Percentiles rank a stretch among this genome's conserved stretches.
These are phyloP conservation scores for Dryobotodes eremita DNA, from an alignment of 2,888 invertebrate genomes.

Conservation along the genomic window DNA sequence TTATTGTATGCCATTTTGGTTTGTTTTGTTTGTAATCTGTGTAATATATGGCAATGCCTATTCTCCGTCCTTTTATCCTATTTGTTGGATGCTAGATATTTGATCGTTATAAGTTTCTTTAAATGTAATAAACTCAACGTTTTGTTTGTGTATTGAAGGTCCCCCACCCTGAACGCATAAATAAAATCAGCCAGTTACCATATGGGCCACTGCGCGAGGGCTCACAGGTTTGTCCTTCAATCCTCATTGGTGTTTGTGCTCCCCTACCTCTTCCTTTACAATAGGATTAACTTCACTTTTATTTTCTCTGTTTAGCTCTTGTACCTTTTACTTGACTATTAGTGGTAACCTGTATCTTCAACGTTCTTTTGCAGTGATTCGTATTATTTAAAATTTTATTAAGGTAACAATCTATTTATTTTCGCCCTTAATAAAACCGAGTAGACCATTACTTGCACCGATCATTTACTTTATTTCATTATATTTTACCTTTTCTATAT, in stretches of 20 bases:
- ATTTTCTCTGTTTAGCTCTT: constrained; percentile 75
- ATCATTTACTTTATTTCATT: constrained; percentile 77
- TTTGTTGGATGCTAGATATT: constrained; percentile 83
- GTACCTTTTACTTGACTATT: constrained; percentile 75
- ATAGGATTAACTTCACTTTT: constrained; percentile 76
- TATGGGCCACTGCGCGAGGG: constrained; percentile 93
- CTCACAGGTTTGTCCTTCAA: constrained; percentile 91
- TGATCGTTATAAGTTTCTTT: constrained; percentile 73
- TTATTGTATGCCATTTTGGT: constrained; percentile 73
- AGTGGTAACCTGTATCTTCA: constrained; percentile 67
- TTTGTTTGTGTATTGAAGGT: constrained; percentile 92
- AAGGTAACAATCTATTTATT: constrained; percentile 43
- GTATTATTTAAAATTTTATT: constrained; percentile 62
- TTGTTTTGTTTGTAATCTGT: constrained; percentile 72
- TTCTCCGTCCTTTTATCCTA: constrained; percentile 80
- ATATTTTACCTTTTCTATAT: constrained; percentile 69
- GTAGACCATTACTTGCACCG: constrained; percentile 78
- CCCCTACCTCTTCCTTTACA: constrained; percentile 84
- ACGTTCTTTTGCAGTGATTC: constrained; percentile 80
- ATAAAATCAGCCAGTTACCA: constrained; percentile 92
- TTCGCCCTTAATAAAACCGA: constrained; percentile 34
- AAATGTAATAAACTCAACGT: constrained; percentile 85
- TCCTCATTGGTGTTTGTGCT: constrained; percentile 90
- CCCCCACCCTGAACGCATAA: constrained; percentile 92
- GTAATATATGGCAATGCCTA: constrained; percentile 75